Percentiles rank a stretch among this genome's conserved stretches.
These are phyloP conservation scores for Brachionus manjavacas DNA, from an alignment of 1,140 invertebrate genomes.

Conservation along the genomic window DNA sequence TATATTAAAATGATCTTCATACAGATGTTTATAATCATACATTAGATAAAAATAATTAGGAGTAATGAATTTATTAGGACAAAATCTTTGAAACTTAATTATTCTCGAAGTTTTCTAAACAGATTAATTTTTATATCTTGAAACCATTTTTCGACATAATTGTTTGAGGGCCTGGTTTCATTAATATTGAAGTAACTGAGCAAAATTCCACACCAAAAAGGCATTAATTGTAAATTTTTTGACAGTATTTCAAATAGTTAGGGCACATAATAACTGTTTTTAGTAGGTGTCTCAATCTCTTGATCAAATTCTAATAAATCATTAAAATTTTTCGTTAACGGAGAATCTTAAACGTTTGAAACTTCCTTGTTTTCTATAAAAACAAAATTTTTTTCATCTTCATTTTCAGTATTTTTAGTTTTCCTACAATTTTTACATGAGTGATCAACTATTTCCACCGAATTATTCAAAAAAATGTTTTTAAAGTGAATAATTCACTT, in stretches of 20 bases:
- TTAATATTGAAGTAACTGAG: background rate
- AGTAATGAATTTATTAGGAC: background rate
- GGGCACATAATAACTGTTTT: background rate
- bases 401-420: background rate
- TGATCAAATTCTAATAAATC: background rate
- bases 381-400: background rate
- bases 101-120: background rate
- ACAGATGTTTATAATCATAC: background rate
- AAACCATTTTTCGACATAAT: slow-evolving; percentile 5
- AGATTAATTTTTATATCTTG: background rate
- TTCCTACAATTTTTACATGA: background rate
- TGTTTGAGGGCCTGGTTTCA: background rate
- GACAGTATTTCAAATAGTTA: background rate
- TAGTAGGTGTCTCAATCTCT: background rate
- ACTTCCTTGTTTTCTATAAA: background rate
- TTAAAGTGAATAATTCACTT: background rate
- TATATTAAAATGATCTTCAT: background rate
- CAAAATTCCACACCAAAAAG: slow-evolving; percentile 3
- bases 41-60: background rate
- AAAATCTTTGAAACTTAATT: background rate
- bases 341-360: background rate
- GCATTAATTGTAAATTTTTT: background rate
- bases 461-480: background rate
- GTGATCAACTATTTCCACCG: background rate
- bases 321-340: background rate